Evolutionary conservation across 35 echinoderm and acorn worm genomes (phyloP), one percentile per base, ranked within the genome.

Genomic region (Antedon bifida): DNA sequence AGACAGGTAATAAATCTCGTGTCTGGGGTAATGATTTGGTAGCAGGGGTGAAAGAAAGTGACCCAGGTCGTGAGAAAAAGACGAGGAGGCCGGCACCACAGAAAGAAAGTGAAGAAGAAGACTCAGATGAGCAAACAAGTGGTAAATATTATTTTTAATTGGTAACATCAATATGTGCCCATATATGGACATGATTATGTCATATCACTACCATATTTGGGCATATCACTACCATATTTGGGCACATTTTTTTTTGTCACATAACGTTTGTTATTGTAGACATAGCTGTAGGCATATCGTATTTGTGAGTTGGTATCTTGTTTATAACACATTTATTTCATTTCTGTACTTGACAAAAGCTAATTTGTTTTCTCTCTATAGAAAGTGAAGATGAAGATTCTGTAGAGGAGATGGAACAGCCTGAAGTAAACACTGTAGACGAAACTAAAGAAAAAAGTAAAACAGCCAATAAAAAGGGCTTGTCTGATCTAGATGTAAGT

Each of bases 401-500:
- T 8, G 16, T 44, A 8, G n/a, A 42, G 14, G 38, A 42, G 38
- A 42, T 14, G 14, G 23, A 35, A 39, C 75, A 87, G 13, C 80
- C 84, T 32, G 75, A 87, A 56, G 82, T 81, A 31, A 78, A 75
- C 21, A 82, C 81, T 21, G 39, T 64, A 14, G 79, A 77, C n/a
- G 30, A 33, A 77, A 82, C 74, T 74, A 78, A 88, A 32, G 36
- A 9, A 32, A 56, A 51, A 1, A 42, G 32, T 9, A 92, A 92
- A 82, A 79, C 75, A 46, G 90, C 90, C 45, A 78, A 85, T 78
- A 85, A 88, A 45, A 74, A 75, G 55, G 79, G 76, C 14, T 21
- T 91, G 10, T 91, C 92, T 39, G 92, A 96, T 74, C 88, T 96
- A 89, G 92, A 96, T 87, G 92, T 96, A 16, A 88, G 88, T 80